Conservation (phyloP, 2,888 invertebrate species). For the Chaetogeoica ovagalla region DNA sequence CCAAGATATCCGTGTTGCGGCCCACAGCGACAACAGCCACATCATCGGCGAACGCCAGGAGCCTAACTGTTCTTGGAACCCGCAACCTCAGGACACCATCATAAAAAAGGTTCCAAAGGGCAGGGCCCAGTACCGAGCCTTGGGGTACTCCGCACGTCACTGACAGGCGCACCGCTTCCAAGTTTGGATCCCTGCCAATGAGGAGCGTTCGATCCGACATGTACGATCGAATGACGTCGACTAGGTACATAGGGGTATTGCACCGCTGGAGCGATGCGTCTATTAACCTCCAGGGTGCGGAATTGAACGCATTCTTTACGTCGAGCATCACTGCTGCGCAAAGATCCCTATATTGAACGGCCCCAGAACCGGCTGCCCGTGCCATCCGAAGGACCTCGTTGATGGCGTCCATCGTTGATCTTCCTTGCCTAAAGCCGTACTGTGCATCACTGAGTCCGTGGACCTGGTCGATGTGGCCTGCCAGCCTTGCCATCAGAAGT, state of each 20-base stretch:
- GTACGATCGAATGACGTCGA: neutral
- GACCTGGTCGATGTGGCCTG: neutral
- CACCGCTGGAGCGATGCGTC: neutral
- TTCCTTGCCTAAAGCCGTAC: neutral
- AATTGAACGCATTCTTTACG: no score
- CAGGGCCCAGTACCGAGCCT: neutral
- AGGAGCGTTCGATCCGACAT: neutral
- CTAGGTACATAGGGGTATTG: neutral
- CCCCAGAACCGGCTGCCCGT: neutral
- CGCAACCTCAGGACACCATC: neutral
- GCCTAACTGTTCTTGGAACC: neutral
- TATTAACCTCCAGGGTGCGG: neutral
- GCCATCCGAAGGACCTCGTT: rapidly evolving
- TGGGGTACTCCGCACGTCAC: neutral
- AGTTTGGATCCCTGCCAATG: neutral
- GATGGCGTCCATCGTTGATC: neutral
- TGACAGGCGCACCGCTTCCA: neutral
- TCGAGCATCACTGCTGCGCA: neutral
- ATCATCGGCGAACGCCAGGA: neutral
- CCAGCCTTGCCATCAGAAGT: neutral
- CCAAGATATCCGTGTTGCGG: neutral
- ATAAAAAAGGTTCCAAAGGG: neutral
- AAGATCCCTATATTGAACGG: neutral
- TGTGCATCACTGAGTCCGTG: neutral
- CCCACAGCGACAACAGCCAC: neutral